A percentile compares a stretch with the other conserved stretches of the same genome.
phyloP scores from a whole-genome alignment of 2,888 invertebrate genomes.

The Sisyra nigra region DNA sequence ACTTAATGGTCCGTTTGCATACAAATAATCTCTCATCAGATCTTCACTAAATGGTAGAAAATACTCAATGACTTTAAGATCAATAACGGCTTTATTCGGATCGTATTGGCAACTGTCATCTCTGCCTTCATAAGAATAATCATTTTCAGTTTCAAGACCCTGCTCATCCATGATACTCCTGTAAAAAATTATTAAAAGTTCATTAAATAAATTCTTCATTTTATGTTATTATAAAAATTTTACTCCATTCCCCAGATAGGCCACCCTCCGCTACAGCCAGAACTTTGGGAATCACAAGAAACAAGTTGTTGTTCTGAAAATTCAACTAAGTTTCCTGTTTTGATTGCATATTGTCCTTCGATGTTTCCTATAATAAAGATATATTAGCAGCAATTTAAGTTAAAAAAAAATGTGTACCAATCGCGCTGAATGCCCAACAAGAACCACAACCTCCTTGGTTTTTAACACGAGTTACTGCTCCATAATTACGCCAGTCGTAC shows the following conservation, averaged over 20 bases:
- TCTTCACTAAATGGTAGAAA: too few relatives aligned
- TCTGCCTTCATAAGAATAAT: conserved; percentile 73
- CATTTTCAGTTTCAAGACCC: conserved; percentile 77
- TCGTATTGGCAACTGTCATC: conserved; percentile 43
- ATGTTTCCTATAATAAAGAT: conserved; percentile 61
- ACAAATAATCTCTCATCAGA: too few relatives aligned
- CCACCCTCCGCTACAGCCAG: conserved; percentile 63
- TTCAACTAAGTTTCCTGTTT: conserved; percentile 56
- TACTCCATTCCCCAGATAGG: too few relatives aligned
- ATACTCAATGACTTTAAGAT: too few relatives aligned
- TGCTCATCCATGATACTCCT: conserved; percentile 65
- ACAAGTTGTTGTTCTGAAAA: conserved; percentile 86
- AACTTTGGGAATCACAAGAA: conserved; percentile 70
- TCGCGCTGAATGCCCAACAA: conserved; percentile 85
- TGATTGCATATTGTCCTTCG: conserved; percentile 82
- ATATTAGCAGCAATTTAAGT: too few relatives aligned
- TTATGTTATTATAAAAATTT: too few relatives aligned
- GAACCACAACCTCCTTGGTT: conserved; percentile 85
- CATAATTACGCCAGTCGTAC: conserved; percentile 64
- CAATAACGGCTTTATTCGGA: too few relatives aligned
- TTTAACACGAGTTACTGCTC: conserved; percentile 77
- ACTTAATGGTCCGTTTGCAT: too few relatives aligned
- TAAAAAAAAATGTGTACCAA: conserved; percentile 28
- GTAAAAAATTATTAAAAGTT: conserved; percentile 28
- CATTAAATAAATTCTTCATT: too few relatives aligned